phyloP scores from a whole-genome alignment of 2,797 vertebrate genomes.

The Dryobates pubescens region DNA sequence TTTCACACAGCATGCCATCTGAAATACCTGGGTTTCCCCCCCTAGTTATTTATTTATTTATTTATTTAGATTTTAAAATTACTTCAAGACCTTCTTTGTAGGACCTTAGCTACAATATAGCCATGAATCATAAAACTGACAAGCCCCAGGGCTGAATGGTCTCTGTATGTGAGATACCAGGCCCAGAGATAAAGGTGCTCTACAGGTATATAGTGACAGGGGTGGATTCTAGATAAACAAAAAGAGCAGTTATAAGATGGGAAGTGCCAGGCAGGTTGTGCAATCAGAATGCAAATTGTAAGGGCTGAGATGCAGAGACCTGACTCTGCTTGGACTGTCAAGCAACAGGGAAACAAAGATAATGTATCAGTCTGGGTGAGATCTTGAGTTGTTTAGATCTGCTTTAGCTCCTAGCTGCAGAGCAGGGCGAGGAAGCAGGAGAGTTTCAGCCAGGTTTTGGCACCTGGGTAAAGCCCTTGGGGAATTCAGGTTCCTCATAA shows the following conservation, averaged over 20 bases:
- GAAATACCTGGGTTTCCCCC: slow-evolving; percentile 74
- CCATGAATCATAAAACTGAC: slow-evolving; percentile 81
- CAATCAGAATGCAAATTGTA: slow-evolving; percentile 58
- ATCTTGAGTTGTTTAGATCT: not conserved
- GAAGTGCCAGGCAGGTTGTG: slow-evolving; percentile 26
- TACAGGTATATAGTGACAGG: slow-evolving; percentile 71
- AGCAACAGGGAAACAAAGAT: not conserved
- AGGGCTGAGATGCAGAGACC: not conserved
- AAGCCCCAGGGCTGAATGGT: slow-evolving; percentile 74
- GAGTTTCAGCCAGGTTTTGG: not conserved
- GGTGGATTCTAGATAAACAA: slow-evolving; percentile 74
- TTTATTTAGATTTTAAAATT: slow-evolving; percentile 64
- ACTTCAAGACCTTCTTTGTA: slow-evolving; percentile 76
- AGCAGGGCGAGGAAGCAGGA: not conserved
- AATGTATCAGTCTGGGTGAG: not conserved
- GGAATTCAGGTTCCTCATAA: not conserved
- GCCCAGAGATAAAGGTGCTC: slow-evolving; percentile 75
- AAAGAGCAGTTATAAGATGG: slow-evolving; percentile 43
- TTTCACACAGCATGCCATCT: slow-evolving; percentile 74
- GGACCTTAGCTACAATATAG: slow-evolving; percentile 74
- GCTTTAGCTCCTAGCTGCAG: not conserved
- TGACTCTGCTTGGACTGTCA: not conserved
- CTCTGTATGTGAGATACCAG: slow-evolving; percentile 64
- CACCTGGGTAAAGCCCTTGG: not conserved
- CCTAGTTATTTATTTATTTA: not conserved